Evolutionary conservation across 1,140 invertebrate species (phyloP), one percentile per base, ranked within the genome.

Genomic region (Drosophila sucinea): DNA sequence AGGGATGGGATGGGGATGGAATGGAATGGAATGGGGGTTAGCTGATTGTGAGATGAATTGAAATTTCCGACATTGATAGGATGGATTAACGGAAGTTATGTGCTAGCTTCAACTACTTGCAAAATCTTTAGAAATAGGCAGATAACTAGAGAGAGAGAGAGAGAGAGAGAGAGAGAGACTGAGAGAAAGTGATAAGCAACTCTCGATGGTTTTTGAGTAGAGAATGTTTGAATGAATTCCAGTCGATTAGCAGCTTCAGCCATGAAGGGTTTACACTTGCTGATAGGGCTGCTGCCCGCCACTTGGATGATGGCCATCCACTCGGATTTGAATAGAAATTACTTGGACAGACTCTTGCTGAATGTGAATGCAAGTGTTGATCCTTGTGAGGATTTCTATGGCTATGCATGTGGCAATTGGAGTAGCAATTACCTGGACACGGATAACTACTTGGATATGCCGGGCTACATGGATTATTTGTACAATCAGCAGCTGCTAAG

Each of bases 341-440:
- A 70, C 61, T 10, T 81, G 27, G 17, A 68, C 41, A 62, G 65
- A 57, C 55, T 87, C 30, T 6, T 77, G 32, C 62, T 4, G n/a
- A 87, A 81, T 77, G 44, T 87, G 23, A 81, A 87, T 51, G 54
- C n/a, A 5, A 74, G 66, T 27, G 69, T 79, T 11, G 55, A 81
- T 57, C 83, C 79, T 2, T 87, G 83, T 56, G 81, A 81, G 6
- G 73, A 87, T 62, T 87, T 87, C 71, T 84, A 84, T 61, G 68
- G 63, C 30, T 87, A 64, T 64, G 81, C 83, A 7, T 87, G 83
- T 11, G 83, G 83, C 11, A 79, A 84, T 51, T 87, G 81, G 81
- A 58, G 62, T 23, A 54, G 8, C n/a, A 70, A 84, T 32, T 79
- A 84, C 32, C 38, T 60, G 5, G 51, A 64, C 0, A 58, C 60